Percentiles rank a stretch among this genome's conserved stretches.
These are phyloP conservation scores for Eurois occulta DNA, from an alignment of 2,888 invertebrate genomes.

Conservation along the genomic window DNA sequence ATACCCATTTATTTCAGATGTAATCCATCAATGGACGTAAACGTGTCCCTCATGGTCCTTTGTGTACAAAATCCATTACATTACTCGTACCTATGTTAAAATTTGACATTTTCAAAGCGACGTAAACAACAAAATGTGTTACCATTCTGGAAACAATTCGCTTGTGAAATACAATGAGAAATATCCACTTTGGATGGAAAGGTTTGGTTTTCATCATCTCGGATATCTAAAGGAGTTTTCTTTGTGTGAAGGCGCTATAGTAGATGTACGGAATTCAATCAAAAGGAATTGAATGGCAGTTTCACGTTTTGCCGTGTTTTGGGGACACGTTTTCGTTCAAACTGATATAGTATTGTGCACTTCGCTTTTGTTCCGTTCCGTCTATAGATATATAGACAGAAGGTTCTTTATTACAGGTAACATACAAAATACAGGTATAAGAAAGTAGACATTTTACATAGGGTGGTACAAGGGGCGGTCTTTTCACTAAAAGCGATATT, in stretches of 20 bases:
- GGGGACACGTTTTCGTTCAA: constrained; percentile 47
- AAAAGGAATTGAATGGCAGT: constrained; percentile 56
- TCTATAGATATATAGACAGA: background rate
- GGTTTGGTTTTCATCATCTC: constrained; percentile 56
- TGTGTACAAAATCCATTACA: constrained; percentile 42
- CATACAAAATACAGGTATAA: background rate
- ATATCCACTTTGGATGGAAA: constrained; percentile 49
- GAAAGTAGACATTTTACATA: background rate
- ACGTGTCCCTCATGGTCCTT: constrained; percentile 20
- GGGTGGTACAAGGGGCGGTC: background rate
- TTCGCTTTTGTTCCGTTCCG: constrained; percentile 15
- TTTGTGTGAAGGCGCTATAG: constrained; percentile 53
- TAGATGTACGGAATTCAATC: constrained; percentile 60
- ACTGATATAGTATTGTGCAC: constrained; percentile 40
- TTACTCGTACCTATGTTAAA: constrained; percentile 42
- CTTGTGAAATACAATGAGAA: constrained; percentile 35
- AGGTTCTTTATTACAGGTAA: background rate
- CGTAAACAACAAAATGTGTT: constrained; percentile 32
- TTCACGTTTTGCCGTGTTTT: constrained; percentile 50
- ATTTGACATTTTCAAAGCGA: constrained; percentile 51
- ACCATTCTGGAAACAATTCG: constrained; percentile 34
- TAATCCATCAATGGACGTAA: constrained; percentile 44
- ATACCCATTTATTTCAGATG: constrained; percentile 22
- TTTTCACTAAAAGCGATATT: background rate
- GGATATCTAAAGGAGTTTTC: constrained; percentile 57